Base-by-base conservation (phyloP, 1,140 invertebrate species). In the Sarcophaga bullata region DNA sequence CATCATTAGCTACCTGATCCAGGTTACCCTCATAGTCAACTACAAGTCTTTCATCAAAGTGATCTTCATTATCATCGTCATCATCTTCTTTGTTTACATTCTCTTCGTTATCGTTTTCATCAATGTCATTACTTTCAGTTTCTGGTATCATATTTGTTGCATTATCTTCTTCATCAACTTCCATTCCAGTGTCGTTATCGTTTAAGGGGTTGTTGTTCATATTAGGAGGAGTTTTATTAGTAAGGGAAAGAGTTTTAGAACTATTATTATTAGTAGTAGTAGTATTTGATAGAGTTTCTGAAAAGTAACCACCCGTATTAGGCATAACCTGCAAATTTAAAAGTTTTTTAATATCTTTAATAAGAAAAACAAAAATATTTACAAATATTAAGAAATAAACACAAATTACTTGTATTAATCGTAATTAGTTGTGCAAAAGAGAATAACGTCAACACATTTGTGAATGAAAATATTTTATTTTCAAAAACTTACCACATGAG, bases 401-500 rank as follows among this genome's bases (percentile, higher is more conserved):
- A 72, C 9, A 19, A 68, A 68, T 19, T 68, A 19, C 17, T 68
- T 17, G 10, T 54, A 37, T 37, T 37, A 37, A 37, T 37, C 25
- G 25, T 3, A 47, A 78, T 37, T 80, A 37, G 50, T 17, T 58
- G 19, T 8, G 19, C 37, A 54, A 80, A 47, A 80, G 68, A 82
- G 10, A 73, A 37, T n/a, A n/a, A n/a, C n/a, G n/a, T n/a, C n/a
- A n/a, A n/a, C 19, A 78, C 52, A 58, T 80, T 13, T 8, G 9
- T 73, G 52, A 46, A 52, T 47, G 8, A 62, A 52, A 62, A 25
- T 19, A 9, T 72, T 58, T 47, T 82, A 78, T 83, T 37, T 17
- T 73, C n/a, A 49, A 76, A 80, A 80, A 89, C 88, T 95, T 92
- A 98, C 97, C 86, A 98, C 93, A 91, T 99, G 98, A 8, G 96